Evolutionary conservation across 2,888 invertebrate species (phyloP), one percentile per base, ranked within the genome.

Genomic region (Tipula confusa): DNA sequence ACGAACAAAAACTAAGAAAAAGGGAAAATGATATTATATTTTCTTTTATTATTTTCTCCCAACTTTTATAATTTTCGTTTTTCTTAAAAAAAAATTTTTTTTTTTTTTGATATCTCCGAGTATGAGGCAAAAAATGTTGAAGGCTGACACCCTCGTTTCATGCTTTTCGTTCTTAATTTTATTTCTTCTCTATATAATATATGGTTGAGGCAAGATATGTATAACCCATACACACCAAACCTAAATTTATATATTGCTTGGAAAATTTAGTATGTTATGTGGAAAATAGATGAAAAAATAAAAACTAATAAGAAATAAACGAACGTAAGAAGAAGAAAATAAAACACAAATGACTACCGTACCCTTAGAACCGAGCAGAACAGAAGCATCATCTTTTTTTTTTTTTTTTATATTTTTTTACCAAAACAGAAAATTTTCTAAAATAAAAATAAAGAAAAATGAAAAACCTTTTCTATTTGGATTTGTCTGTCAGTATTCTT

Each of bases 1-100:
- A 43, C 4, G 15, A 43, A 43, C n/a, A 43, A 43, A 43, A 43
- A 43, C n/a, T 64, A 64, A 64, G 64, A 24, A 64, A 64, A 64
- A 64, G 64, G 64, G 64, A 64, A 64, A 64, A 64, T 64, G 64
- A 64, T 64, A 64, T 64, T 64, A 64, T 64, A 64, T 64, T 64
- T 64, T 64, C 24, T 64, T 64, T 64, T 64, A 64, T 64, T 64
- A n/a, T 64, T 64, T 24, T 64, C 64, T 64, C 24, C 64, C 64
- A 64, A 64, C 64, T 64, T 64, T 64, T 64, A 64, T 64, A 64
- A 64, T 64, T 64, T 64, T 64, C 64, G 24, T 64, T 64, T 64
- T 64, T 64, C 64, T 64, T 64, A 64, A 64, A 43, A 43, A 18
- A 36, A 36, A 36, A 43, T n/a, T 43, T 43, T 13, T 38, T 38